A percentile compares a stretch with the other conserved stretches of the same genome.
Conservation (phyloP, 2,113 vertebrate species). For the Dasypus novemcinctus region DNA sequence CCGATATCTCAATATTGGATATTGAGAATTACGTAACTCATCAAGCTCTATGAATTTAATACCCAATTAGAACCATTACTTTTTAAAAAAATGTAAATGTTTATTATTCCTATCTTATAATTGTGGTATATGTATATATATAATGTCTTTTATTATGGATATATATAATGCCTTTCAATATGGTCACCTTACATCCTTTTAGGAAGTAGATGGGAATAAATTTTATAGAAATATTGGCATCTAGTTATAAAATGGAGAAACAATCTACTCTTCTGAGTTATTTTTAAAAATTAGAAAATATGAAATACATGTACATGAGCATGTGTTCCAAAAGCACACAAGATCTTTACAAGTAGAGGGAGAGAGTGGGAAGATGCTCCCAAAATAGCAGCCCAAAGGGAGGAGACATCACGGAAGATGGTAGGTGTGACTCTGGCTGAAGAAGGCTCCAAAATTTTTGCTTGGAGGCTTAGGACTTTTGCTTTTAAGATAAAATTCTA, state of each 20-base stretch:
- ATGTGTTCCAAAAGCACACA: neutral
- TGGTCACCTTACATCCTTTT: neutral
- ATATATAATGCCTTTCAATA: neutral
- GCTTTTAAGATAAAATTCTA: neutral
- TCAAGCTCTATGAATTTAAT: neutral
- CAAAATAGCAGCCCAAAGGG: neutral
- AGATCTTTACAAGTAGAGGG: neutral
- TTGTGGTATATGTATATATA: neutral
- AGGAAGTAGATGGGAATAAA: neutral
- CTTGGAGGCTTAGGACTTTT: neutral
- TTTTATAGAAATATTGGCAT: neutral
- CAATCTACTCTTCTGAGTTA: neutral
- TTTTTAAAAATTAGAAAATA: neutral
- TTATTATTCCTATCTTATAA: neutral
- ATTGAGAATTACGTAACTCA: neutral
- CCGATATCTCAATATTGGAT: neutral
- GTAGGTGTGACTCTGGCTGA: neutral
- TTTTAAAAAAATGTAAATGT: neutral
- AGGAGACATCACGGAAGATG: neutral
- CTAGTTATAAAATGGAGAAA: neutral
- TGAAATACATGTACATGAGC: neutral
- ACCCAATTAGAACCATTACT: neutral
- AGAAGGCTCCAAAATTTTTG: neutral
- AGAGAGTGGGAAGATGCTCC: neutral
- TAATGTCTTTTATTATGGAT: neutral